A percentile compares a stretch with the other conserved stretches of the same genome.
Conservation (phyloP, 1,140 invertebrate genomes). For the Tetranychus urticae region DNA sequence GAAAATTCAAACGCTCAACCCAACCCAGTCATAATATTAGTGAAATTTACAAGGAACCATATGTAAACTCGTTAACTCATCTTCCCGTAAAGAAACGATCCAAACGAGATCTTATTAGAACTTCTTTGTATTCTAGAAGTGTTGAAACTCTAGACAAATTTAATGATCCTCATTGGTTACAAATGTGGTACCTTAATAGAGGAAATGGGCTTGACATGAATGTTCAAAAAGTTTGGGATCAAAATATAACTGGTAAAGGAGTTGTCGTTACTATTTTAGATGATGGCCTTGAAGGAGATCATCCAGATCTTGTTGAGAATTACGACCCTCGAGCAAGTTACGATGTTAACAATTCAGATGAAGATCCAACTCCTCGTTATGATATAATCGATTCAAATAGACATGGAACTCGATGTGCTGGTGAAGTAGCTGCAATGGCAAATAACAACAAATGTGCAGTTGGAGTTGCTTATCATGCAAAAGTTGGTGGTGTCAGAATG, state of each 20-base stretch:
- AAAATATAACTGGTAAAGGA: constrained; percentile 68
- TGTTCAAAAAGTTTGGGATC: constrained; percentile 63
- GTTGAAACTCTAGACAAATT: constrained; percentile 36
- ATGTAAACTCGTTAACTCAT: constrained; percentile 29
- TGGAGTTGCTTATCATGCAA: constrained; percentile 81
- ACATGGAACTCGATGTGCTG: constrained; percentile 91
- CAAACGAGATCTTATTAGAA: constrained; percentile 59
- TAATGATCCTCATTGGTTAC: constrained; percentile 57
- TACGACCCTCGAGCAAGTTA: constrained; percentile 74
- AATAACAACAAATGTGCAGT: constrained; percentile 90
- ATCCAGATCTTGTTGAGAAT: constrained; percentile 75
- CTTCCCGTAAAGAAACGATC: constrained; percentile 59
- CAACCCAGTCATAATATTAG: constrained; percentile 2
- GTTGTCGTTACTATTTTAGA: constrained; percentile 85
- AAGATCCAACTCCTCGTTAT: constrained; percentile 23
- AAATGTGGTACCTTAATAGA: constrained; percentile 34
- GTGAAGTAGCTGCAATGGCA: constrained; percentile 90
- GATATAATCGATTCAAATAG: constrained; percentile 53
- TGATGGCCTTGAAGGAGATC: constrained; percentile 91
- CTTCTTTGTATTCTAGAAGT: constrained; percentile 74
- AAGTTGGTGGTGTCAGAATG: constrained; percentile 72
- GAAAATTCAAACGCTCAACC: constrained; percentile 9
- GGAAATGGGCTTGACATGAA: constrained; percentile 61
- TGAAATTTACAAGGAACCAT: constrained; percentile 18
- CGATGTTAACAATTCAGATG: constrained; percentile 35